A percentile compares a stretch with the other conserved stretches of the same genome.
phyloP scores from a whole-genome alignment of 92 coral and sea anemone genomes.

The Blastomussa wellsi region DNA sequence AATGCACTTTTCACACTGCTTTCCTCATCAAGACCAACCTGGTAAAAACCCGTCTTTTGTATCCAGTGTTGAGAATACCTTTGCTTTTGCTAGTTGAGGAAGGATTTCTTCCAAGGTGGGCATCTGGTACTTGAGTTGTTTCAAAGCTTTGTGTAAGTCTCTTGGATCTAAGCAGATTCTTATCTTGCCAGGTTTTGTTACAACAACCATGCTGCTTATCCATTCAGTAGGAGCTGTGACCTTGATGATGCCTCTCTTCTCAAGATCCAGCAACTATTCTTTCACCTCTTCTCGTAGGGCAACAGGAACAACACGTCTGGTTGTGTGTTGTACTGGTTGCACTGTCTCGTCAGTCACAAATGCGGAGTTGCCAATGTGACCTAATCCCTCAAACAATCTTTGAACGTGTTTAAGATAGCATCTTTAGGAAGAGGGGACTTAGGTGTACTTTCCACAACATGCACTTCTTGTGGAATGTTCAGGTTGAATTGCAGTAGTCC shows the following conservation, averaged over 20 bases:
- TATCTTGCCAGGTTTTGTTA: neutral
- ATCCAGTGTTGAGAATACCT: neutral
- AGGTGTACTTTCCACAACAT: too few relatives aligned
- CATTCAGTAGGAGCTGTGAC: too few relatives aligned
- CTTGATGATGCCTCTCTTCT: conserved; percentile 45
- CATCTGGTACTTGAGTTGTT: neutral
- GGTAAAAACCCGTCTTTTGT: neutral
- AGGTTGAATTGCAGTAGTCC: conserved; percentile 21
- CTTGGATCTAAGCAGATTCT: neutral
- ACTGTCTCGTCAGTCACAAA: conserved; percentile 40
- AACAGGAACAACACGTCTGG: conserved; percentile 45
- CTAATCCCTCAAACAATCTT: conserved; percentile 56
- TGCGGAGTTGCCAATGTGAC: conserved; percentile 47
- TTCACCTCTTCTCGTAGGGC: conserved; percentile 48
- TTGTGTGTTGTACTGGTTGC: conserved; percentile 55
- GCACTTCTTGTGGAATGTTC: too few relatives aligned
- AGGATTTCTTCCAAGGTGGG: neutral
- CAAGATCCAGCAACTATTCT: conserved; percentile 47
- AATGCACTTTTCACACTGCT: neutral
- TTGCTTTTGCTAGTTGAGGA: neutral
- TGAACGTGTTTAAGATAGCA: conserved; percentile 31
- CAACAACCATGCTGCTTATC: too few relatives aligned
- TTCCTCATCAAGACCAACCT: neutral
- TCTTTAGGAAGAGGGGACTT: too few relatives aligned
- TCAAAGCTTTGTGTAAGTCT: neutral